Evolutionary conservation across 2,113 vertebrate genomes (phyloP).

Genomic region (Bostrychus sinensis): DNA sequence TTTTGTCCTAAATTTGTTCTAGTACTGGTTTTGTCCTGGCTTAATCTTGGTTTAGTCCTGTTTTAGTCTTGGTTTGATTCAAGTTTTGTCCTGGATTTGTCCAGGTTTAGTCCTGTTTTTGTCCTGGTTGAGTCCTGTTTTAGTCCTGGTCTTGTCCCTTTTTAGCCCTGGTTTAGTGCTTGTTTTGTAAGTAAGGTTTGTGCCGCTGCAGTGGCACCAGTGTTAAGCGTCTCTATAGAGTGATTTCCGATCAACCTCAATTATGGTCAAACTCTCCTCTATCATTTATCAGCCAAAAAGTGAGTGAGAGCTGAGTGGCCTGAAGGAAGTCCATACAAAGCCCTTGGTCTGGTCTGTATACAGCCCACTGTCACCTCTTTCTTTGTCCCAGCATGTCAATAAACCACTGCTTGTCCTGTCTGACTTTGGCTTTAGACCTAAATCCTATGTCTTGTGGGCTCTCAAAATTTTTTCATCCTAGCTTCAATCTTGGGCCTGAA

Average conservation of each 20-base stretch:
- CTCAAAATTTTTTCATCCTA: no score
- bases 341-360: slow-evolving; percentile 9
- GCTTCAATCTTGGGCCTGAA: no score
- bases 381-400: slow-evolving; percentile 16
- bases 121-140: no score
- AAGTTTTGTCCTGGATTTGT: no score
- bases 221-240: not conserved
- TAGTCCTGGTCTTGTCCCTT: no score
- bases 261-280: slow-evolving; percentile 37
- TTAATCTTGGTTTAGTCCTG: no score
- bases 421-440: not conserved
- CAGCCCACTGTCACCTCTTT: not conserved
- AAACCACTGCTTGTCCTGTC: not conserved
- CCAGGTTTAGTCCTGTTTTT: no score
- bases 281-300: slow-evolving; percentile 33
- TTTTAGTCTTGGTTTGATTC: no score
- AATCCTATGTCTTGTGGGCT: not conserved
- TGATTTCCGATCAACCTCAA: slow-evolving; percentile 43
- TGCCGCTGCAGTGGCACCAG: not conserved
- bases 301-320: not conserved
- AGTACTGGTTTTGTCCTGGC: no score
- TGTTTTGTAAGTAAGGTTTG: not conserved
- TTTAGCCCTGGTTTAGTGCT: no score
- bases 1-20: no score
- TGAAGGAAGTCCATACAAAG: slow-evolving; percentile 26